Percentiles rank a stretch among this genome's conserved stretches.
These are phyloP conservation scores for Amblyornis subalaris DNA, from an alignment of 2,113 vertebrate genomes.

Conservation along the genomic window DNA sequence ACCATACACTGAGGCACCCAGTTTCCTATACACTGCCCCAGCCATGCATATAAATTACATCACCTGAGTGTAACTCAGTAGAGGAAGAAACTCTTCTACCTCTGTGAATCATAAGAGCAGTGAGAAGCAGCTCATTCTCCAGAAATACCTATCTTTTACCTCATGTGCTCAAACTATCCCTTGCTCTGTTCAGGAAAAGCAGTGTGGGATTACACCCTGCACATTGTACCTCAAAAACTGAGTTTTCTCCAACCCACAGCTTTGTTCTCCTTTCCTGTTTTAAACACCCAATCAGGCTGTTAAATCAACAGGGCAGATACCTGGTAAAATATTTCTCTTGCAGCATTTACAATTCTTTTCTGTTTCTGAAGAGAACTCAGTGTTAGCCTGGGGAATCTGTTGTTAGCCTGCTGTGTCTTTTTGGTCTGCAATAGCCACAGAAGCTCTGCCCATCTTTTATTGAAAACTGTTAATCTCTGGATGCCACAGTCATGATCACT, in stretches of 20 bases:
- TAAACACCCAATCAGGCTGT: neutral
- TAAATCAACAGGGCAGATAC: neutral
- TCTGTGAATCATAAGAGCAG: neutral
- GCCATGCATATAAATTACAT: neutral
- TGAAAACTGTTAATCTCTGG: neutral
- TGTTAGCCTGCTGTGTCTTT: neutral
- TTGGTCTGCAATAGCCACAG: neutral
- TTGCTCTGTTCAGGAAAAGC: neutral
- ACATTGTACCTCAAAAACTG: neutral
- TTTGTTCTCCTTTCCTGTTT: neutral
- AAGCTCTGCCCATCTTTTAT: neutral
- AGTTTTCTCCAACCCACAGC: neutral
- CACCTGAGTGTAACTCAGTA: neutral
- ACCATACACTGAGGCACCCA: neutral
- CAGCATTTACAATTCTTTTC: neutral
- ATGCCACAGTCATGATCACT: neutral
- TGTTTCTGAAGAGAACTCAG: neutral
- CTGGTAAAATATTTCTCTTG: neutral
- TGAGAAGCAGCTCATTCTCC: neutral
- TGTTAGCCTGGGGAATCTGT: neutral
- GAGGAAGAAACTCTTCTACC: neutral
- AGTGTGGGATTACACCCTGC: neutral
- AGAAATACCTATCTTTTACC: neutral
- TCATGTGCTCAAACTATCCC: neutral
- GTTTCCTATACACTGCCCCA: neutral